A percentile compares a stretch with the other conserved stretches of the same genome.
phyloP scores from a whole-genome alignment of 2,888 invertebrate species.

The Drosophila subquinaria region DNA sequence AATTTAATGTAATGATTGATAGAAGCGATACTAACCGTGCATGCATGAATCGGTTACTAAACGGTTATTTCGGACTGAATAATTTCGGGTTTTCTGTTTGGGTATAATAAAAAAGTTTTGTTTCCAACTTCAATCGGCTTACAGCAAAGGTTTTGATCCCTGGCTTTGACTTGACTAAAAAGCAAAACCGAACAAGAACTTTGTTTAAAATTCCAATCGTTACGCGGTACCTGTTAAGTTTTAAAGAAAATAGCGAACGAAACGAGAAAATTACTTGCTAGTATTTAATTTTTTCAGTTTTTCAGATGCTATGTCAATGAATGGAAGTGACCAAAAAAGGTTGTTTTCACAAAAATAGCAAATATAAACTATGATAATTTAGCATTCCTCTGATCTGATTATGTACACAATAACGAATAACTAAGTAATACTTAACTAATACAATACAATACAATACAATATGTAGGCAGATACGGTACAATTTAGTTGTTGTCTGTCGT shows the following conservation, averaged over 20 bases:
- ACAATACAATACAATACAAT: not conserved
- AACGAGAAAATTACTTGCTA: not conserved
- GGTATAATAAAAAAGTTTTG: too few species aligned
- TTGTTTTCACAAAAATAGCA: constrained; percentile 2
- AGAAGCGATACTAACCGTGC: too few species aligned
- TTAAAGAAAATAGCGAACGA: not conserved
- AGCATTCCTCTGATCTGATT: constrained; percentile 2
- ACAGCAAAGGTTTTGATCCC: too few species aligned
- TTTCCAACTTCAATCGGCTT: too few species aligned
- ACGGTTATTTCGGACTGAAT: too few species aligned
- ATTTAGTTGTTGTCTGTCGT: not conserved
- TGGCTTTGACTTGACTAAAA: too few species aligned
- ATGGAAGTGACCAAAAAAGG: constrained; percentile 3
- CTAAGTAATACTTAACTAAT: constrained; percentile 12
- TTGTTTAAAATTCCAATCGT: too few species aligned
- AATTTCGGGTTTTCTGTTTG: too few species aligned
- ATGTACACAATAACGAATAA: constrained; percentile 7
- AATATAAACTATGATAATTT: constrained; percentile 27
- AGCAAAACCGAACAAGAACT: too few species aligned
- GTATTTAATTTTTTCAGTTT: not conserved
- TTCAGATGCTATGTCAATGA: constrained; percentile 1
- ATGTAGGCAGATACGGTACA: not conserved
- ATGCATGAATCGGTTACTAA: too few species aligned
- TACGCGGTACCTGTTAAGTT: not conserved
- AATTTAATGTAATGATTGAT: too few species aligned